A percentile compares a stretch with the other conserved stretches of the same genome.
These are phyloP conservation scores for Protonibea diacanthus DNA, from an alignment of 2,797 vertebrate species.

Conservation along the genomic window DNA sequence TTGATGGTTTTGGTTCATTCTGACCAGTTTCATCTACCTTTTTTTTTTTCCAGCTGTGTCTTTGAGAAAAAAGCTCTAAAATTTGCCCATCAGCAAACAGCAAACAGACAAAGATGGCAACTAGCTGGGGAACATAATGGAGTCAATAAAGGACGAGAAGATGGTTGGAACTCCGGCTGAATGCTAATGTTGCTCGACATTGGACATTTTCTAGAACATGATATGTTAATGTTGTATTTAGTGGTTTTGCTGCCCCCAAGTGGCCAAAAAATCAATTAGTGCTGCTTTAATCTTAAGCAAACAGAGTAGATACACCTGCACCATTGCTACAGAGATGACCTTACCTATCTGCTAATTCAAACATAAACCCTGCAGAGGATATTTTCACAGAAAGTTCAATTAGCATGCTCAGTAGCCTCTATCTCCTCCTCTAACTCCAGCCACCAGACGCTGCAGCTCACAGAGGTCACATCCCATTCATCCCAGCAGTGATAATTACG, in stretches of 20 bases:
- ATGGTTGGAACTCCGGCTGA: neutral
- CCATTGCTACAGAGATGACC: neutral
- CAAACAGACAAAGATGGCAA: neutral
- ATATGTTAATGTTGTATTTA: neutral
- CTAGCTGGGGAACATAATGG: neutral
- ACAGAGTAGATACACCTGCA: neutral
- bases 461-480: slow-evolving; percentile 64
- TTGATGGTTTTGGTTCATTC: no score
- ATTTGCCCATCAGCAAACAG: no score
- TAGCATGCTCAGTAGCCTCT: slow-evolving; percentile 4
- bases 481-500: slow-evolving; percentile 72
- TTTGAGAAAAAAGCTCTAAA: no score
- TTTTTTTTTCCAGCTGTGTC: no score
- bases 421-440: slow-evolving; percentile 35
- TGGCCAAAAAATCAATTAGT: neutral
- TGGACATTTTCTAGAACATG: neutral
- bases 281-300: no score
- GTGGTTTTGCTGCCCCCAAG: neutral
- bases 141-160: neutral
- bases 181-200: neutral
- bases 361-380: no score
- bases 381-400: slow-evolving; percentile 17
- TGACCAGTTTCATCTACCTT: no score
- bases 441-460: slow-evolving; percentile 33
- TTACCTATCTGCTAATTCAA: neutral